These are phyloP conservation scores for Deilephila elpenor DNA, from an alignment of 2,888 invertebrate species.

Conservation along the genomic window DNA sequence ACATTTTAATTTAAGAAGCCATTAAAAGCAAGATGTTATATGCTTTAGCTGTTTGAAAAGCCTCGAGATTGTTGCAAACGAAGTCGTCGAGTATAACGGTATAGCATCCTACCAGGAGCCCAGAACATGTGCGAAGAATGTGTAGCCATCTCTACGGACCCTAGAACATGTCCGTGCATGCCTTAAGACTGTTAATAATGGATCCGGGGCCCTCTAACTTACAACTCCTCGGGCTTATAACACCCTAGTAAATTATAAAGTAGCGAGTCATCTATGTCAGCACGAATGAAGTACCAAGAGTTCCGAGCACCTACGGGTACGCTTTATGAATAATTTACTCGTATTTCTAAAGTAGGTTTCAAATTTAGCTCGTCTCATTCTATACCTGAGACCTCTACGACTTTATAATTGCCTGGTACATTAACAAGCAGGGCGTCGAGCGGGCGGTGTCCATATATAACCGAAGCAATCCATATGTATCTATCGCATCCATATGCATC, in stretches of 20 bases:
- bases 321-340: conserved; percentile 21
- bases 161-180: neutral
- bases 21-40: too few species aligned
- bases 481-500: conserved; percentile 22
- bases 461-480: conserved; percentile 8
- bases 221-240: conserved; percentile 2
- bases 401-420: conserved; percentile 30
- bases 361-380: conserved; percentile 23
- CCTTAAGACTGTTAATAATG: conserved; percentile 12
- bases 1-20: too few species aligned
- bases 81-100: conserved; percentile 16
- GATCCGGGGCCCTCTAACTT: neutral
- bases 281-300: conserved; percentile 12
- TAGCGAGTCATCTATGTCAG: conserved; percentile 16
- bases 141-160: neutral
- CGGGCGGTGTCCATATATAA: conserved; percentile 7
- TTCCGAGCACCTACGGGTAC: conserved; percentile 12
- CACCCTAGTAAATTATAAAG: conserved; percentile 10
- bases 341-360: conserved; percentile 22
- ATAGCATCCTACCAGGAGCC: conserved; percentile 3
- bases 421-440: conserved; percentile 30
- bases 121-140: conserved; percentile 6
- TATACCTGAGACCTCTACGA: conserved; percentile 22
- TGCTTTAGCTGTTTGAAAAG: too few species aligned
- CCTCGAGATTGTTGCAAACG: neutral